Evolutionary conservation across 35 echinoderm and acorn worm species (phyloP).

Genomic region (Apostichopus parvimensis): DNA sequence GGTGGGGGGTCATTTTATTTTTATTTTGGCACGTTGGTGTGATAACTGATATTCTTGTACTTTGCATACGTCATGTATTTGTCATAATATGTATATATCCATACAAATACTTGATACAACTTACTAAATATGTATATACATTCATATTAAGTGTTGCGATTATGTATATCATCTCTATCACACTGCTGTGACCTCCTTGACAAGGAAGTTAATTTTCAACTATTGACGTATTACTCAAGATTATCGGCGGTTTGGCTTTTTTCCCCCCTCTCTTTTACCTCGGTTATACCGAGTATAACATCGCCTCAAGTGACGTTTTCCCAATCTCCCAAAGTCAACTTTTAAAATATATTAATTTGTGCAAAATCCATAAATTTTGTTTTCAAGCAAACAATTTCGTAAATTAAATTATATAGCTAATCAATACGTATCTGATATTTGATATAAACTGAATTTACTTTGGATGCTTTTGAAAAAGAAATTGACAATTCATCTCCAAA

Average conservation of each 20-base stretch:
- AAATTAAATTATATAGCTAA: conserved; percentile 37
- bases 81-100: too few species aligned
- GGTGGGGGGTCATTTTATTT: too few species aligned
- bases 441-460: conserved; percentile 40
- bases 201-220: neutral
- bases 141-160: too few species aligned
- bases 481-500: conserved; percentile 31
- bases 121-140: too few species aligned
- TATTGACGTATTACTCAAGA: neutral
- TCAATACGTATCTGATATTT: conserved; percentile 50
- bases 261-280: neutral
- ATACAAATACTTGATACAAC: too few species aligned
- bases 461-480: neutral
- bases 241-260: conserved; percentile 5
- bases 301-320: neutral
- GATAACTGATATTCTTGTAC: too few species aligned
- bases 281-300: neutral
- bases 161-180: too few species aligned
- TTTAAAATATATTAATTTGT: conserved; percentile 46
- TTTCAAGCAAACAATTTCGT: conserved; percentile 19
- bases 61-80: too few species aligned
- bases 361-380: conserved; percentile 21
- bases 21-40: too few species aligned
- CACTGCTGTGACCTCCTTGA: neutral
- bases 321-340: conserved; percentile 26